Conservation (phyloP, 2,797 vertebrate genomes). For the Steatocranus sp. region DNA sequence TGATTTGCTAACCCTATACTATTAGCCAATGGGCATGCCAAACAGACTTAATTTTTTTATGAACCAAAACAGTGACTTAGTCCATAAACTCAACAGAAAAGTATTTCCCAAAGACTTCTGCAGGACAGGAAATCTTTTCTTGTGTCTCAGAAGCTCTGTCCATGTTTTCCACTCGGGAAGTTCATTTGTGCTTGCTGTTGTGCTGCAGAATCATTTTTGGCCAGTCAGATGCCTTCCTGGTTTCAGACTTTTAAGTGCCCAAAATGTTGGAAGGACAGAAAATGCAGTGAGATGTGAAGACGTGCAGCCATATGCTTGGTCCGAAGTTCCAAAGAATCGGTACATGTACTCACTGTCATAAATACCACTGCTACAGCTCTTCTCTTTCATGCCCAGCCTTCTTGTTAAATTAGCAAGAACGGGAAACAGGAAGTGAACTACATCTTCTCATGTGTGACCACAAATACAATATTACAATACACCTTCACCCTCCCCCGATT, state of each 20-base stretch:
- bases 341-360: background rate
- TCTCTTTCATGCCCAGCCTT: conserved; percentile 2
- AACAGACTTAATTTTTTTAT: background rate
- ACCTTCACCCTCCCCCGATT: background rate
- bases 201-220: background rate
- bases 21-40: background rate
- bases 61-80: background rate
- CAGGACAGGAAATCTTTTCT: background rate
- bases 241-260: background rate
- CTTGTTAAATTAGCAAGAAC: background rate
- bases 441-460: conserved; percentile 20
- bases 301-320: background rate
- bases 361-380: background rate
- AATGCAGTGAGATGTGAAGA: background rate
- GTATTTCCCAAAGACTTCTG: background rate
- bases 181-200: background rate
- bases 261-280: background rate
- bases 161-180: background rate
- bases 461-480: background rate
- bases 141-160: background rate
- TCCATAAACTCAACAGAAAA: background rate
- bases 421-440: conserved; percentile 1
- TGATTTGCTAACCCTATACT: background rate
- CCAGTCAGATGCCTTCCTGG: background rate
- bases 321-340: background rate